phyloP scores from a whole-genome alignment of 2,797 vertebrate genomes.

The Chaenodraco wilsoni region DNA sequence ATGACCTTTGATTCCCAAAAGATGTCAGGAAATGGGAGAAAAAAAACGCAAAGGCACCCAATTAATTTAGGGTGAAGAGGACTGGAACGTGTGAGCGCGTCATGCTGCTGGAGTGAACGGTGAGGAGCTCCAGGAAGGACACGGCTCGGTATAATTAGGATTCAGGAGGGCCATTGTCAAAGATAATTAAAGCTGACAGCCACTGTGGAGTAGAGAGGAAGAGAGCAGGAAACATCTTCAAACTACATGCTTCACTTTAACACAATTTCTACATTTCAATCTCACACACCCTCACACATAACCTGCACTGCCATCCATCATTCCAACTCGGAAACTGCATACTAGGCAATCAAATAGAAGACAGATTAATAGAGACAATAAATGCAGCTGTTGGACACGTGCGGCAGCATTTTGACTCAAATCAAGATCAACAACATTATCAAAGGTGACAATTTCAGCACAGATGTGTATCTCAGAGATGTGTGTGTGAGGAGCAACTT shows the following conservation, averaged over 20 bases:
- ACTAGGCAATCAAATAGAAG: conserved; percentile 67
- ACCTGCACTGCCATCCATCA: conserved; percentile 67
- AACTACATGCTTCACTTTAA: conserved; percentile 72
- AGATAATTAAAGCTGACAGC: conserved; percentile 82
- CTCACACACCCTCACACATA: conserved; percentile 9
- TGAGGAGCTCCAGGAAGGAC: conserved; percentile 73
- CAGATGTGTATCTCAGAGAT: conserved; percentile 26
- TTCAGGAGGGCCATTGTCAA: conserved; percentile 75
- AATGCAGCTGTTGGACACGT: conserved; percentile 41
- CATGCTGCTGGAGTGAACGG: conserved; percentile 70
- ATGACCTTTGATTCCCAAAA: conserved; percentile 80
- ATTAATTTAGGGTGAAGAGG: conserved; percentile 76
- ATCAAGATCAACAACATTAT: conserved; percentile 50
- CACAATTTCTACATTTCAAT: conserved; percentile 50
- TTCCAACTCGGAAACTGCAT: conserved; percentile 54
- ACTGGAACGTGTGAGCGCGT: conserved; percentile 68
- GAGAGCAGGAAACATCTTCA: conserved; percentile 69
- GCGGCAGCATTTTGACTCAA: conserved; percentile 22
- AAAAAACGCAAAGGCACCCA: conserved; percentile 69
- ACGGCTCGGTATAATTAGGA: conserved; percentile 79
- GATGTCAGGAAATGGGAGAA: conserved; percentile 71
- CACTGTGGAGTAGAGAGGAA: conserved; percentile 70
- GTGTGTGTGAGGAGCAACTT: conserved; percentile 8
- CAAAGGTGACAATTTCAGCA: conserved; percentile 44
- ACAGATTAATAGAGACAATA: conserved; percentile 66